phyloP scores from a whole-genome alignment of 23 tunicate genomes.

The Phallusia fumigata region DNA sequence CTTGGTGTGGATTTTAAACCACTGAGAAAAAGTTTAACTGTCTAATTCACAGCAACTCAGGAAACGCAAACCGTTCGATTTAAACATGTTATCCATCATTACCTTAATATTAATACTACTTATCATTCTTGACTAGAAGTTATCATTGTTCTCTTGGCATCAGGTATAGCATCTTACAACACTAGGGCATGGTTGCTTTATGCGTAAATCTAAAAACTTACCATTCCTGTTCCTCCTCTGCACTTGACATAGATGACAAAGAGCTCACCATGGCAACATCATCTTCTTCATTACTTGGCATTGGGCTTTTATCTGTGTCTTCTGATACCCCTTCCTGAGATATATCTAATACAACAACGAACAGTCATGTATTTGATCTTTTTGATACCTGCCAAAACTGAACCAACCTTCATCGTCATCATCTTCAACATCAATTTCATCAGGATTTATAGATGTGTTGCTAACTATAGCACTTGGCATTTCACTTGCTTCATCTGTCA shows the following conservation, averaged over 20 bases:
- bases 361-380: too few species aligned
- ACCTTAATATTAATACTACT: too few species aligned
- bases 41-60: too few species aligned
- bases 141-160: too few species aligned
- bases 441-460: constrained; percentile 67
- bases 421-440: constrained; percentile 80
- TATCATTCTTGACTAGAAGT: too few species aligned
- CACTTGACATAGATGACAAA: not conserved
- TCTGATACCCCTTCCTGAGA: not conserved
- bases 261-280: constrained; percentile 10
- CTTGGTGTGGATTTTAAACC: not conserved
- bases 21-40: too few species aligned
- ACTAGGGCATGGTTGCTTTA: too few species aligned
- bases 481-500: constrained; percentile 27
- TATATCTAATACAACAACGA: not conserved
- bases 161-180: too few species aligned
- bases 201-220: not conserved
- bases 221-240: constrained; percentile 1
- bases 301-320: not conserved
- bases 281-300: not conserved
- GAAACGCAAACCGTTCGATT: too few species aligned
- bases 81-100: too few species aligned
- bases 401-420: constrained; percentile 33
- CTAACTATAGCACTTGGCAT: constrained; percentile 43
- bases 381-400: not conserved